Percentiles rank a stretch among this genome's conserved stretches.
Evolutionary conservation across 37 sponge, comb jelly and placozoan genomes (phyloP).

Genomic region (Axinella damicornis): DNA sequence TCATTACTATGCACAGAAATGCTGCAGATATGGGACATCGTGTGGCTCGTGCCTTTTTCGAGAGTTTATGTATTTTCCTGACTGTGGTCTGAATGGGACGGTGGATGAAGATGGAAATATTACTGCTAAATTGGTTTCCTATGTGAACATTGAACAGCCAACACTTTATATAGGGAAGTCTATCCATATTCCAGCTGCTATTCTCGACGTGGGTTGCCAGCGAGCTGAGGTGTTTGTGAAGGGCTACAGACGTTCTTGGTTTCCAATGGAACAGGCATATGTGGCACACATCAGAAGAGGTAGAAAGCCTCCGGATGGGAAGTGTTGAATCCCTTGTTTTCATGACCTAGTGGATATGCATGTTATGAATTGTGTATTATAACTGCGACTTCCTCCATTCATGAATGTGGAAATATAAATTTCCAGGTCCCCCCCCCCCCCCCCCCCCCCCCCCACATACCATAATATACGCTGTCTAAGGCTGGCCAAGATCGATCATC

Average conservation of each 20-base stretch:
- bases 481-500: no score
- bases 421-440: no score
- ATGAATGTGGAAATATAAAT: no score
- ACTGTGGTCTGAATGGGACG: constrained; percentile 3
- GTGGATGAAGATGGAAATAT: neutral
- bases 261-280: neutral
- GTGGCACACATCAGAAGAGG: constrained; percentile 20
- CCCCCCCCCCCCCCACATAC: no score
- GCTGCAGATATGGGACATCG: neutral
- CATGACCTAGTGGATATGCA: no score
- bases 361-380: no score
- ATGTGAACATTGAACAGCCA: neutral
- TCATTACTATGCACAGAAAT: neutral
- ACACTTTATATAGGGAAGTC: neutral
- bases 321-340: no score
- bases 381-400: no score
- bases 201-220: no score
- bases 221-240: no score
- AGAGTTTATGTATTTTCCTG: neutral
- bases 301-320: constrained; percentile 3
- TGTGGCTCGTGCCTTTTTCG: constrained; percentile 6
- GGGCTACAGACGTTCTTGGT: neutral
- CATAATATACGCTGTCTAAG: no score
- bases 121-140: neutral
- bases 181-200: neutral